These are phyloP conservation scores for Drosophila rhopaloa DNA, from an alignment of 1,140 invertebrate genomes.

Conservation along the genomic window DNA sequence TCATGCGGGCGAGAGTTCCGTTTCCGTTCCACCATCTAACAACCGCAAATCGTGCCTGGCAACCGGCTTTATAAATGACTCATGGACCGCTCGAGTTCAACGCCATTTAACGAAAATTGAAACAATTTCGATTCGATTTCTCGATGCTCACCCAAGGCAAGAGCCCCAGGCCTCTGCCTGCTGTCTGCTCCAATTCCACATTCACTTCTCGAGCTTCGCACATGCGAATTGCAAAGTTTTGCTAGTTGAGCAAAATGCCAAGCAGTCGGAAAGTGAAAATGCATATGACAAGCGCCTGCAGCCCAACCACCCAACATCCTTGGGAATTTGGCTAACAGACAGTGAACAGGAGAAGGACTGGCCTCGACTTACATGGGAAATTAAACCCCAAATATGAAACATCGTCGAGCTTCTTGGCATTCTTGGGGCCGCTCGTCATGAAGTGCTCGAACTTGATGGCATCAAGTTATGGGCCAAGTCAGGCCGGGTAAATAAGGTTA, in stretches of 20 bases:
- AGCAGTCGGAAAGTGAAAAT: conserved; percentile 62
- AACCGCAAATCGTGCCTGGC: conserved; percentile 13
- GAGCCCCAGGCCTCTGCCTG: neutral
- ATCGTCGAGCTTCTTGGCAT: conserved; percentile 70
- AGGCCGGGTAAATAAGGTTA: conserved; percentile 45
- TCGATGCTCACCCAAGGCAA: conserved; percentile 13
- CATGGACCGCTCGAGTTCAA: conserved; percentile 59
- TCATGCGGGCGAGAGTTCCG: conserved; percentile 59
- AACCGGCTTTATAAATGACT: conserved; percentile 57
- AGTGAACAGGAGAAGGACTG: conserved; percentile 3
- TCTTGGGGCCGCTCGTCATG: conserved; percentile 51
- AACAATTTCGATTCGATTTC: conserved; percentile 77
- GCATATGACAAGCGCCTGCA: conserved; percentile 70
- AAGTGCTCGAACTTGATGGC: conserved; percentile 44
- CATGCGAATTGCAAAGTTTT: conserved; percentile 54
- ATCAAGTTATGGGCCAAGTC: conserved; percentile 62
- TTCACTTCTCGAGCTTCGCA: conserved; percentile 18
- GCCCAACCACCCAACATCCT: neutral
- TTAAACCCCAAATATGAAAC: conserved; percentile 72
- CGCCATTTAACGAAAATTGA: conserved; percentile 73
- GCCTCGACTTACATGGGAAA: conserved; percentile 60
- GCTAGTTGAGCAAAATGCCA: conserved; percentile 36
- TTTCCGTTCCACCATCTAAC: conserved; percentile 34
- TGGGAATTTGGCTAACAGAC: conserved; percentile 8
- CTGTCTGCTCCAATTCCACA: conserved; percentile 1